Evolutionary conservation across 1,140 invertebrate genomes (phyloP).

Genomic region (Meloidogyne floridensis): DNA sequence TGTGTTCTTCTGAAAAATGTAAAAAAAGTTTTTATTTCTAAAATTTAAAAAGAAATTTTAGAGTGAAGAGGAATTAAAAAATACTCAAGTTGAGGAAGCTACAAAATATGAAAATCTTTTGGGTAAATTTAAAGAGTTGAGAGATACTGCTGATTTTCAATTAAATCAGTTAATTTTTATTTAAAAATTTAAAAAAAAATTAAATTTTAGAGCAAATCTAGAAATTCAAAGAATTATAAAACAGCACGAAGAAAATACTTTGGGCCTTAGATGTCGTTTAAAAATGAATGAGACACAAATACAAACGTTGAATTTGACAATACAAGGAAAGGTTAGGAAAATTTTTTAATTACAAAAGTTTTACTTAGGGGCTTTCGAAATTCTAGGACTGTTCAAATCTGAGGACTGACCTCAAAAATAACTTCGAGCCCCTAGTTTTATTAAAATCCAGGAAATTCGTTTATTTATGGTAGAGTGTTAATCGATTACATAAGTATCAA

Average conservation of each 20-base stretch:
- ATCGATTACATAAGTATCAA: no score
- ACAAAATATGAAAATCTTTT: slow-evolving; percentile 35
- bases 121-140: slow-evolving; percentile 26
- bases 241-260: slow-evolving; percentile 44
- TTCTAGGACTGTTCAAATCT: no score
- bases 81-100: slow-evolving; percentile 33
- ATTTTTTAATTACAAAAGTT: background rate
- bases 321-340: slow-evolving; percentile 34
- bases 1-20: slow-evolving; percentile 41
- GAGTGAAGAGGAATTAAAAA: slow-evolving; percentile 42
- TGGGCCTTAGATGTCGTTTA: slow-evolving; percentile 37
- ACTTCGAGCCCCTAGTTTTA: no score
- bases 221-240: slow-evolving; percentile 36
- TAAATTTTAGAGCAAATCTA: slow-evolving; percentile 36
- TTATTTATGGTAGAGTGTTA: no score
- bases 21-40: slow-evolving; percentile 18
- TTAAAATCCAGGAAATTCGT: no score
- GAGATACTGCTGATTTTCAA: slow-evolving; percentile 25
- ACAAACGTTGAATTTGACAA: slow-evolving; percentile 36
- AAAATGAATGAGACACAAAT: slow-evolving; percentile 44
- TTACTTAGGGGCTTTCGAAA: background rate
- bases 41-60: slow-evolving; percentile 32
- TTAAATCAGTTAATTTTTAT: slow-evolving; percentile 27
- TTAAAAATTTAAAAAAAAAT: slow-evolving; percentile 17
- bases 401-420: no score